Conservation (phyloP, 2,797 vertebrate genomes). For the Threskiornis aethiopicus region DNA sequence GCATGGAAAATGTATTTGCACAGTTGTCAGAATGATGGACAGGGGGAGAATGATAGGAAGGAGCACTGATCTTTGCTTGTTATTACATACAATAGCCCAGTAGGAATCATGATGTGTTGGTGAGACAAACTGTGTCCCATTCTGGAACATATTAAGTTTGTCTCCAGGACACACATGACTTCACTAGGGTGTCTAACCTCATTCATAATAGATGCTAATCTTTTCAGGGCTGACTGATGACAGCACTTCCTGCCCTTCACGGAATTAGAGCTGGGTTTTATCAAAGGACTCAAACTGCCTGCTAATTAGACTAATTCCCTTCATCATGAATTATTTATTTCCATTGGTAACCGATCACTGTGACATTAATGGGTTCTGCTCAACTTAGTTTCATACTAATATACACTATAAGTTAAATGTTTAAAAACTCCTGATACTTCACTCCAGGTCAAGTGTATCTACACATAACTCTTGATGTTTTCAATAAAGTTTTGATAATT, state of each 20-base stretch:
- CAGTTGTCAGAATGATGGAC: constrained; percentile 91
- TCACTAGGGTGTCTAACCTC: constrained; percentile 91
- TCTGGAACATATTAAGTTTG: constrained; percentile 96
- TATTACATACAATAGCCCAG: constrained; percentile 88
- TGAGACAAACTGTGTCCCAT: constrained; percentile 88
- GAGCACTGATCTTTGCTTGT: constrained; percentile 79
- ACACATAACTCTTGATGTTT: constrained; percentile 65
- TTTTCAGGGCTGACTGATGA: constrained; percentile 97
- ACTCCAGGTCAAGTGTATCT: constrained; percentile 73
- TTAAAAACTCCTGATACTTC: constrained; percentile 79
- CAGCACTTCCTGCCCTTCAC: constrained; percentile 96
- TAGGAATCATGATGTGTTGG: constrained; percentile 80
- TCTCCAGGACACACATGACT: constrained; percentile 95
- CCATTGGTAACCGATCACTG: constrained; percentile 94
- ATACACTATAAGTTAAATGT: constrained; percentile 81
- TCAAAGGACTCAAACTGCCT: constrained; percentile 98
- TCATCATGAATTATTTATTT: constrained; percentile 99
- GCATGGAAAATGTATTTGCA: constrained; percentile 90
- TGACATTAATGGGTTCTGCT: constrained; percentile 93
- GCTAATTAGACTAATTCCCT: constrained; percentile 99
- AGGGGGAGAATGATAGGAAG: constrained; percentile 78
- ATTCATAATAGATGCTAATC: constrained; percentile 99
- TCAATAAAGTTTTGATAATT: constrained; percentile 42
- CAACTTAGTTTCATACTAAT: constrained; percentile 91
- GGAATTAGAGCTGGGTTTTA: constrained; percentile 94